Base-by-base conservation (phyloP, 1,140 invertebrate genomes). In the silkworm (Bombyx mori) region DNA sequence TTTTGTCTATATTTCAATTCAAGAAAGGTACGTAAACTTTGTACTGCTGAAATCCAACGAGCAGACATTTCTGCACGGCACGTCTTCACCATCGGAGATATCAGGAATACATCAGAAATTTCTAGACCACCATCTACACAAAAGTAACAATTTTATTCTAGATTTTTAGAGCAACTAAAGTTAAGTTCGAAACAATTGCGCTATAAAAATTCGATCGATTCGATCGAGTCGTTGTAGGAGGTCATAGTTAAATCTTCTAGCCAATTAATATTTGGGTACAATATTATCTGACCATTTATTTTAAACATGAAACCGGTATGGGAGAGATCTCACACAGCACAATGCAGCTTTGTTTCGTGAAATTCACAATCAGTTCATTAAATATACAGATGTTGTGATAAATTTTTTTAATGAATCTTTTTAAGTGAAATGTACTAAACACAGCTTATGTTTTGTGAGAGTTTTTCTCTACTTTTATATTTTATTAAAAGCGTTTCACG, bases 261-360 rank as follows among this genome's bases (percentile, higher is more conserved):
- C 26, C 26, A 35, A 35, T 35, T 35, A 35, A 35, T 35, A 58
- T 46, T 58, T 47, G 45, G 45, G 9, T 47, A 47, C 45, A 47
- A 12, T 10, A 47, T 10, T 12, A 47, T 47, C 45, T 7, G 4
- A 12, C n/a, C n/a, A 49, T 49, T 10, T 12, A 49, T 49, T n/a
- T 4, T 46, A 9, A 2, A 46, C 8, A 46, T 46, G 8, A 46
- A 46, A 46, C 26, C 12, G 43, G 18, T 42, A 55, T 58, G 62
- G 58, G 61, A 62, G 56, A 46, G 22, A n/a, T 65, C 64, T 56
- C 62, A 58, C 58, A 58, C 42, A 50, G 52, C 26, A 64, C 57
- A 65, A 68, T 64, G 42, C 56, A 56, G 52, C 63, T 68, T 62
- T 65, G 66, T 68, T 65, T 56, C 48, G 54, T 58, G 63, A 65